Evolutionary conservation across 1,140 invertebrate species (phyloP).

Genomic region (Macrocentrus cingulum): DNA sequence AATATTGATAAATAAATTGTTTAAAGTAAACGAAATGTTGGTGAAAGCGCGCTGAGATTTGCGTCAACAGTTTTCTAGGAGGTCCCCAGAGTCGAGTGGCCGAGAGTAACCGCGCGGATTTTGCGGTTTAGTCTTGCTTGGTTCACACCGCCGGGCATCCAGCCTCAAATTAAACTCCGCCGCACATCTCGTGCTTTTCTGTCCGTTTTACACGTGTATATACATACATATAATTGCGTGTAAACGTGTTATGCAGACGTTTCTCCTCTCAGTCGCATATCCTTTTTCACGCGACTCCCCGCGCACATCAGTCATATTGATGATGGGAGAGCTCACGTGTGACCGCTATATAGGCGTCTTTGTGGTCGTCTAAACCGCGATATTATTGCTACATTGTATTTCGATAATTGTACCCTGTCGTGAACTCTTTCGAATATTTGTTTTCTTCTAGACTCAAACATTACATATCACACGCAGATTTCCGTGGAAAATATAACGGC

Average conservation of each 20-base stretch:
- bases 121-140: constrained; percentile 37
- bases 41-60: not conserved
- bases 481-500: too few species aligned
- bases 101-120: constrained; percentile 31
- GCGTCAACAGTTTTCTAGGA: not conserved
- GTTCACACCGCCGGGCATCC: constrained; percentile 31
- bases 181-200: not conserved
- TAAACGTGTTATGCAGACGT: not conserved
- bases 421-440: too few species aligned
- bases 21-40: too few species aligned
- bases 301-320: not conserved
- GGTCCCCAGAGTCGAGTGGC: not conserved
- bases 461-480: too few species aligned
- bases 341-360: not conserved
- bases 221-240: not conserved
- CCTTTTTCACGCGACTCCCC: not conserved
- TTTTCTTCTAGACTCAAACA: too few species aligned
- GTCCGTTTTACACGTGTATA: not conserved
- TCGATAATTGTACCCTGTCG: too few species aligned
- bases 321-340: not conserved
- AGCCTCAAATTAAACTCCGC: constrained; percentile 46
- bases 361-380: constrained; percentile 15
- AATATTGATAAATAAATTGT: too few species aligned
- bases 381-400: not conserved
- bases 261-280: not conserved